Conservation (phyloP, 2,888 invertebrate genomes). For the Trissonchulus latispiculum region DNA sequence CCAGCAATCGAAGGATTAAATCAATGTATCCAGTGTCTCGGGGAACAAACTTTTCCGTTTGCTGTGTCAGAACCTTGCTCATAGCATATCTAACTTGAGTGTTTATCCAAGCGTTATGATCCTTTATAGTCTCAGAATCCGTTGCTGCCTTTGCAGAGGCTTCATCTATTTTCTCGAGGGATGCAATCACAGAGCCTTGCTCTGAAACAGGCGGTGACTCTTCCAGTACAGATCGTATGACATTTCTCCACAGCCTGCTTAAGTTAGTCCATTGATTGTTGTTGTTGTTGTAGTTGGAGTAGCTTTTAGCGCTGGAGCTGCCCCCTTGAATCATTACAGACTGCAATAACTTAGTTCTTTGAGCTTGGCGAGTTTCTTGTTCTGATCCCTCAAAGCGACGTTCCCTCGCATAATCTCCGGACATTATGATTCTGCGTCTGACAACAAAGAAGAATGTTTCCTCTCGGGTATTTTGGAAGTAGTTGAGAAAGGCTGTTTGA, state of each 20-base stretch:
- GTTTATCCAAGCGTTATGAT: neutral
- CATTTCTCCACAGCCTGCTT: neutral
- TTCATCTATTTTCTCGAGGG: neutral
- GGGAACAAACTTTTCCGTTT: neutral
- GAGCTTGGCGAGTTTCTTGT: neutral
- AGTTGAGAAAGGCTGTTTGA: conserved; percentile 43
- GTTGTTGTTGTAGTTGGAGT: neutral
- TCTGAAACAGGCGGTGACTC: neutral
- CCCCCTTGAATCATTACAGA: neutral
- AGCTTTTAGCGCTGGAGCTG: neutral
- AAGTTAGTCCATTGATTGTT: neutral
- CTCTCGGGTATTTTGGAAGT: conserved; percentile 45
- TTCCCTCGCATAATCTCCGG: conserved; percentile 25
- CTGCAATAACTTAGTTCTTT: neutral
- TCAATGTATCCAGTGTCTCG: conserved; percentile 45
- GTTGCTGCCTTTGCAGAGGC: neutral
- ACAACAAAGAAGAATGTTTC: conserved; percentile 46
- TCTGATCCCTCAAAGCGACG: neutral
- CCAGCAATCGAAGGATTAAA: conserved; percentile 42
- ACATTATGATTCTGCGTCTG: conserved; percentile 41
- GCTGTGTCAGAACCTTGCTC: neutral
- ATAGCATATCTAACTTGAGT: neutral
- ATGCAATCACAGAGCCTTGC: neutral
- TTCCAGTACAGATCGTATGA: neutral
- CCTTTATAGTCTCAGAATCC: neutral